These are phyloP conservation scores for Colletes collaris DNA, from an alignment of 2,888 invertebrate species.

Conservation along the genomic window DNA sequence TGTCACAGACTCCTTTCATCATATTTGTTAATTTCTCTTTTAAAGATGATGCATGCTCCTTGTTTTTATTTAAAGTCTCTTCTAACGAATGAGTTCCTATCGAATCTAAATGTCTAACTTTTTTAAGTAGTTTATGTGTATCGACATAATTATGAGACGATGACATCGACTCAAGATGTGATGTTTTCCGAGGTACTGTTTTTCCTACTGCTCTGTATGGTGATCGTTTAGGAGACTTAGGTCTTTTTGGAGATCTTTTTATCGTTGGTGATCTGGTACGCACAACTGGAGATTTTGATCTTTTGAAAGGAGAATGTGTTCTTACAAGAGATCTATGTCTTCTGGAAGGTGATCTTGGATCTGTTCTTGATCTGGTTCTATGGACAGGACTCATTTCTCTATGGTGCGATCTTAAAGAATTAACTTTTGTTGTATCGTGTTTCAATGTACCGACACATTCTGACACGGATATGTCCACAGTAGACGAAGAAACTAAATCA, in stretches of 20 bases:
- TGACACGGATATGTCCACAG: conserved; percentile 32
- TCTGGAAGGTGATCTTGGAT: conserved; percentile 62
- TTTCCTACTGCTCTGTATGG: conserved; percentile 49
- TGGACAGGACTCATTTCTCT: conserved; percentile 63
- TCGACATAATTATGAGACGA: conserved; percentile 50
- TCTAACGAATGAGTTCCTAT: conserved; percentile 60
- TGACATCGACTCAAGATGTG: conserved; percentile 26
- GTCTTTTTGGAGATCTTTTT: conserved; percentile 59
- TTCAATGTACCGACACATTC: conserved; percentile 29
- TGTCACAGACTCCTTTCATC: conserved; percentile 61
- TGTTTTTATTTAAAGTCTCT: conserved; percentile 60
- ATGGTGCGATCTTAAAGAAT: conserved; percentile 53
- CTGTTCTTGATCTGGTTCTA: conserved; percentile 47
- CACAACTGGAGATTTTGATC: conserved; percentile 65
- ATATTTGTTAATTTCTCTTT: conserved; percentile 79
- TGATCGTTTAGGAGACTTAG: conserved; percentile 50
- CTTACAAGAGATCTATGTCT: conserved; percentile 59
- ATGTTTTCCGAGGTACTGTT: conserved; percentile 44
- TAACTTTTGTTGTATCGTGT: conserved; percentile 49
- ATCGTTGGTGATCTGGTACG: conserved; percentile 45
- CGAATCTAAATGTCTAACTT: conserved; percentile 74
- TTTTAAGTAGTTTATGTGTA: conserved; percentile 76
- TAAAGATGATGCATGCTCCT: conserved; percentile 74
- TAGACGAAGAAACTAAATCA: conserved; percentile 60
- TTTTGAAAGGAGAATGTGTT: conserved; percentile 58